Base-by-base conservation (phyloP, 2,113 vertebrate genomes). In the Thamnophis sirtalis region DNA sequence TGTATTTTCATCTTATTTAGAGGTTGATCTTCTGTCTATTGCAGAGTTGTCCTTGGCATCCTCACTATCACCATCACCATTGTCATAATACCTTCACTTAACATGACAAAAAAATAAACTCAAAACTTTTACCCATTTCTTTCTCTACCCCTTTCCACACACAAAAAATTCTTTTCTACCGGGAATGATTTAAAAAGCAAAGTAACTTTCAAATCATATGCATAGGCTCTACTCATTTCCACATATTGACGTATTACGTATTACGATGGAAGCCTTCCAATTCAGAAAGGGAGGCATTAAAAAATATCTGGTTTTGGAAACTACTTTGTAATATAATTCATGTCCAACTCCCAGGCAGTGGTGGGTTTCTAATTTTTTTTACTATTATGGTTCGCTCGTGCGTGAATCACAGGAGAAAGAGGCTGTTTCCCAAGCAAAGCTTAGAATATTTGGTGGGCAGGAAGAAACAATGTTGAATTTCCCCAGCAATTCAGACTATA, bases 21-120 rank as follows among this genome's bases (percentile, higher is more conserved):
- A 96, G 56, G 60, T 24, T 88, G 50, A 89, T 93, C 60, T 95
- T 84, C 91, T 19, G 3, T 48, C 63, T 91, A 50, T 91, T 89
- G 63, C 51, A 92, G 86, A 92, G 63, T 1, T 95, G 38, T 91
- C 93, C 93, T 93, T 92, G 89, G 93, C 94, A 94, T 94, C 91
- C 91, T 60, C 53, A 88, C 51, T 9, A 10, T 63, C 58, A 63
- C 0, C 9, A 11, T 19, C 68, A 73, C 0, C n/a, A 33, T 17
- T 2, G 4, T 17, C 15, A 33, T 33, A 5, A 73, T 17, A 73
- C n/a, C 13, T n/a, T 73, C 63, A 17, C 13, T 33, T 73, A 73
- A 73, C 15, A 1, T 33, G 68, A 73, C 33, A 38, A 73, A 73
- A 73, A 73, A 73, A 73, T 73, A 73, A 73, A 19, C 5, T 33